These are phyloP conservation scores for Semnornis frantzii DNA, from an alignment of 2,113 vertebrate species.

Conservation along the genomic window DNA sequence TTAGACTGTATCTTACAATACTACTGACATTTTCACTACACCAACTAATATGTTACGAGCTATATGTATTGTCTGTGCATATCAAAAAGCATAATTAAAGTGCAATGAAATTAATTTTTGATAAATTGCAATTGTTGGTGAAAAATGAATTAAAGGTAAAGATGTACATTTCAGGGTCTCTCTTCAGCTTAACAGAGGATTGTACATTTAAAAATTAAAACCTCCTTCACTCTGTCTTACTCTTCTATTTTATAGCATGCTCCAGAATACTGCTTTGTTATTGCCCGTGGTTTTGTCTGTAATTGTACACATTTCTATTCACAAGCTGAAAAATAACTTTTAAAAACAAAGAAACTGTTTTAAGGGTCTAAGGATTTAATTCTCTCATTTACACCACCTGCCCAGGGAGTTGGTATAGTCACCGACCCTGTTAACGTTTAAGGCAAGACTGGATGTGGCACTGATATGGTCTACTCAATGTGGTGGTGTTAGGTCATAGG, in stretches of 20 bases:
- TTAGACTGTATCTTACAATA: background rate
- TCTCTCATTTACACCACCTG: background rate
- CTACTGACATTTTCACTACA: background rate
- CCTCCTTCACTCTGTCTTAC: background rate
- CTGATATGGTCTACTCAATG: too few species aligned
- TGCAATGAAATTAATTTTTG: background rate
- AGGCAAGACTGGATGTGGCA: too few species aligned
- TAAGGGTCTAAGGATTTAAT: background rate
- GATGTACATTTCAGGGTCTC: background rate
- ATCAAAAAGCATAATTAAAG: background rate
- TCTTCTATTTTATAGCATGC: background rate
- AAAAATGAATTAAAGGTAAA: background rate
- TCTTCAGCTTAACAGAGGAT: background rate
- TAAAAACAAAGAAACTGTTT: background rate
- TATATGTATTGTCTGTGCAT: background rate
- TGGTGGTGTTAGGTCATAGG: too few species aligned
- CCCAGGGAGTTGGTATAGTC: too few species aligned
- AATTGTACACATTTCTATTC: background rate
- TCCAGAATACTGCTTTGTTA: background rate
- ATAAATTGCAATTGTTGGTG: background rate
- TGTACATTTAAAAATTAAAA: background rate
- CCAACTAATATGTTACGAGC: background rate
- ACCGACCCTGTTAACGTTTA: too few species aligned
- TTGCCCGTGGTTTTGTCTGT: background rate
- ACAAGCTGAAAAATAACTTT: background rate